phyloP scores from a whole-genome alignment of 2,797 vertebrate species.

The Falco cherrug region DNA sequence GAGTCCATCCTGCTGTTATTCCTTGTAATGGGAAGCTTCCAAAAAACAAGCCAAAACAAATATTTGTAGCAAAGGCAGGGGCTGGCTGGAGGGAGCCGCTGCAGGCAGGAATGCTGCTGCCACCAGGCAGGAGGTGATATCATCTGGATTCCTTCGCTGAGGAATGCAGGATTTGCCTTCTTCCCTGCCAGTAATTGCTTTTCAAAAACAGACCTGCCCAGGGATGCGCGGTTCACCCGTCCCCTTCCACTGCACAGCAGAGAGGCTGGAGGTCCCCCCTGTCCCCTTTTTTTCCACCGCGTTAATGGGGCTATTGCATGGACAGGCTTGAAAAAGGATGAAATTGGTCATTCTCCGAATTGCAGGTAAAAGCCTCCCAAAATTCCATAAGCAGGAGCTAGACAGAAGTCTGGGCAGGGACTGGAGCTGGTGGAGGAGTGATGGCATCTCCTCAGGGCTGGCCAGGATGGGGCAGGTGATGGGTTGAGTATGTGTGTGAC shows the following conservation, averaged over 20 bases:
- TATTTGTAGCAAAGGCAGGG: slow-evolving; percentile 44
- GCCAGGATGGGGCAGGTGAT: neutral
- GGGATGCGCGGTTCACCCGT: neutral
- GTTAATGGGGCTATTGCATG: fast-evolving
- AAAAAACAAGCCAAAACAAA: slow-evolving; percentile 44
- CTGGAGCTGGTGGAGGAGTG: neutral
- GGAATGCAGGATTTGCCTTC: slow-evolving; percentile 18
- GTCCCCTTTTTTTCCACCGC: neutral
- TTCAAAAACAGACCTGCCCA: slow-evolving; percentile 4
- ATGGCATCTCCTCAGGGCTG: neutral
- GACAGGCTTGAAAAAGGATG: neutral
- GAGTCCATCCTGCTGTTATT: slow-evolving; percentile 45
- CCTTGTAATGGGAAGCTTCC: slow-evolving; percentile 23
- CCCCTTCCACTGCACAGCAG: neutral
- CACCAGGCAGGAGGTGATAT: slow-evolving; percentile 37
- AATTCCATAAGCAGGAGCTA: neutral
- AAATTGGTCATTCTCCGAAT: neutral
- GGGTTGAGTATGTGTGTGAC: neutral
- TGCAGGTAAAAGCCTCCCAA: fast-evolving
- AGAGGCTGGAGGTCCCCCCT: neutral
- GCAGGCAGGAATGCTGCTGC: neutral
- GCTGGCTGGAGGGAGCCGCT: neutral
- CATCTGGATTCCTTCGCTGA: slow-evolving; percentile 23
- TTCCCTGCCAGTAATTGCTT: neutral
- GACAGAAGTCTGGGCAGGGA: neutral